These are phyloP conservation scores for Apamea sordens DNA, from an alignment of 2,888 invertebrate species.

Conservation along the genomic window DNA sequence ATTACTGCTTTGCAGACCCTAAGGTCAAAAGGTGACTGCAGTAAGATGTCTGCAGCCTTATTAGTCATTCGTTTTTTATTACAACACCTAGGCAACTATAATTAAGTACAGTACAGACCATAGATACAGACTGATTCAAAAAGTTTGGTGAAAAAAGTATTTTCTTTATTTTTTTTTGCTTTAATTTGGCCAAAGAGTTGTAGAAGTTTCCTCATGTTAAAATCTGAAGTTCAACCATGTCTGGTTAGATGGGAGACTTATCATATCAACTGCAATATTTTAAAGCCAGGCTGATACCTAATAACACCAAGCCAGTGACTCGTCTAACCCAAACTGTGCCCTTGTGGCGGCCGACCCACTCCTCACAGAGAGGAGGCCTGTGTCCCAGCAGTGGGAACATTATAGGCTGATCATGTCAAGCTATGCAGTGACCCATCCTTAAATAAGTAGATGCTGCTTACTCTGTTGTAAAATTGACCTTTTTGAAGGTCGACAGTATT, in stretches of 20 bases:
- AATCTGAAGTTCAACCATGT: not conserved
- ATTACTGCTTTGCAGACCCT: not conserved
- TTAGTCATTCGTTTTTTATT: not conserved
- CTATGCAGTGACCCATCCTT: conserved; percentile 25
- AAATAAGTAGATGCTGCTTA: not conserved
- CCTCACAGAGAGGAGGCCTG: too few relatives aligned
- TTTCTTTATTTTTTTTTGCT: not conserved
- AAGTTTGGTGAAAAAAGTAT: not conserved
- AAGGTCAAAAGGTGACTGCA: conserved; percentile 44
- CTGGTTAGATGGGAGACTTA: not conserved
- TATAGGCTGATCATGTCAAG: not conserved
- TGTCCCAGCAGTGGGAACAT: not conserved
- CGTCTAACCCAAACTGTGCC: not conserved
- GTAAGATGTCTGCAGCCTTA: conserved; percentile 12
- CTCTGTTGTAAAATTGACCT: conserved; percentile 43
- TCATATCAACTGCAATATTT: not conserved
- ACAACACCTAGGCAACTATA: not conserved
- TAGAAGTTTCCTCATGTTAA: too few relatives aligned
- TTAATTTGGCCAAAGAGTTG: not conserved
- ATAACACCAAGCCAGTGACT: conserved; percentile 12
- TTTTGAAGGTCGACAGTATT: conserved; percentile 38
- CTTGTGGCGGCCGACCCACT: not conserved
- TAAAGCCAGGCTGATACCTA: not conserved
- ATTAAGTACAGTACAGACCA: not conserved
- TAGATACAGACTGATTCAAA: not conserved